phyloP scores from a whole-genome alignment of 1,140 invertebrate genomes.

The Zaprionus ornatus region DNA sequence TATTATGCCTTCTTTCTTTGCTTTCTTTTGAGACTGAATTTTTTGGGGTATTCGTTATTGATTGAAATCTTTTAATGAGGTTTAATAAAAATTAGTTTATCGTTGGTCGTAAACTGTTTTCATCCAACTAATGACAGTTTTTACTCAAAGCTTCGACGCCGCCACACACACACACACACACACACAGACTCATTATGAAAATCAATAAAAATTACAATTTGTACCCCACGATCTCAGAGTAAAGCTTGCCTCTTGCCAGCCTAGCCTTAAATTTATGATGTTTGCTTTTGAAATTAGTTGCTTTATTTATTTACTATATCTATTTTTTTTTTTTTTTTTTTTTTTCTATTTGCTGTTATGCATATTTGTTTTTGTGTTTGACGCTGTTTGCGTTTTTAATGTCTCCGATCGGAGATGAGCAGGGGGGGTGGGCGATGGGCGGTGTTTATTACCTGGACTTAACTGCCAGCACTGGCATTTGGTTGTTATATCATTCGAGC shows the following conservation, averaged over 20 bases:
- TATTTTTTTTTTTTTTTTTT: not conserved
- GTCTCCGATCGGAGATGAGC: too few species aligned
- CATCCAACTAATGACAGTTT: not conserved
- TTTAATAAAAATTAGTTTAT: not conserved
- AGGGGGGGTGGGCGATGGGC: too few species aligned
- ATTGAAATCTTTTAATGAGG: not conserved
- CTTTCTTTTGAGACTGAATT: not conserved
- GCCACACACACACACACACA: not conserved
- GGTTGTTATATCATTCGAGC: conserved; percentile 81
- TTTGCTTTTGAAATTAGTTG: conserved; percentile 21
- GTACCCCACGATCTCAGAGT: not conserved
- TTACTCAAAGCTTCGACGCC: not conserved
- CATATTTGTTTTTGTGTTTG: conserved; percentile 15
- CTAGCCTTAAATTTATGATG: conserved; percentile 18
- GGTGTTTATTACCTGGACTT: conserved; percentile 78
- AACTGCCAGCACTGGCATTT: conserved; percentile 82
- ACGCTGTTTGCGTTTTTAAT: not conserved
- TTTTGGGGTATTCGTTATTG: not conserved
- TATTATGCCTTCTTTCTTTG: not conserved
- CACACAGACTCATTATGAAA: not conserved
- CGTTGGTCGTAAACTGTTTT: not conserved
- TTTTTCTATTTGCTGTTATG: conserved; percentile 12
- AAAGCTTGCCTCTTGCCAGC: not conserved
- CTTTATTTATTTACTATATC: conserved; percentile 7
- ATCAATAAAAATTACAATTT: conserved; percentile 14